Evolutionary conservation across 1,140 invertebrate genomes (phyloP).

Genomic region (Caerostris darwini): DNA sequence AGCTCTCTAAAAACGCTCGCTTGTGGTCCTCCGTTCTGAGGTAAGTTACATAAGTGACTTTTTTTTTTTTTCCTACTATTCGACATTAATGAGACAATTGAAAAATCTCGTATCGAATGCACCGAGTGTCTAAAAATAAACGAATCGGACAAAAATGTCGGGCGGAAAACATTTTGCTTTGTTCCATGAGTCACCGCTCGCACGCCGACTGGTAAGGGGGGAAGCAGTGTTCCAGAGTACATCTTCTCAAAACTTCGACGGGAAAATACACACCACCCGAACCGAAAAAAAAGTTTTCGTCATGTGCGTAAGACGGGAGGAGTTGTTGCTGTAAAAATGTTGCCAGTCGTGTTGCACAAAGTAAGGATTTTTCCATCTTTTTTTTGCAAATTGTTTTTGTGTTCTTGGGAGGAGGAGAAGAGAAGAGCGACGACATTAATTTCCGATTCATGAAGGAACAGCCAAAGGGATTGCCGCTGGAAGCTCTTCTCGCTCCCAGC

Average conservation of each 20-base stretch:
- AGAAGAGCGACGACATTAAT: constrained; percentile 74
- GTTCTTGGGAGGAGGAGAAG: constrained; percentile 10
- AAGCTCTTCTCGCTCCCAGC: constrained; percentile 76
- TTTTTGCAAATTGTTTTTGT: constrained; percentile 29
- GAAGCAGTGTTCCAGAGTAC: constrained; percentile 48
- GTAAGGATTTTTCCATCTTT: not conserved
- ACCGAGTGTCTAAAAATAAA: constrained; percentile 36
- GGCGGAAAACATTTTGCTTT: constrained; percentile 74
- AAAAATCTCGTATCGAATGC: constrained; percentile 29
- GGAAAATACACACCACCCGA: not conserved
- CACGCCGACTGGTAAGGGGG: constrained; percentile 15
- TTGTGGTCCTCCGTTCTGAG: constrained; percentile 67
- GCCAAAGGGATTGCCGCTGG: constrained; percentile 77
- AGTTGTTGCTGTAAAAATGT: constrained; percentile 13
- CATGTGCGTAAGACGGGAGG: constrained; percentile 20
- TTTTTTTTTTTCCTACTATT: constrained; percentile 68
- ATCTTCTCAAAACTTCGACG: constrained; percentile 70
- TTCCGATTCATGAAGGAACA: constrained; percentile 77
- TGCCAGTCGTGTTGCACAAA: constrained; percentile 11
- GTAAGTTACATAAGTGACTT: constrained; percentile 76
- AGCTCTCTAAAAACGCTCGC: constrained; percentile 77
- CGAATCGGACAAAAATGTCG: constrained; percentile 55
- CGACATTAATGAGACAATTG: constrained; percentile 69
- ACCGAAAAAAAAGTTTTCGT: constrained; percentile 64
- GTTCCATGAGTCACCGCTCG: constrained; percentile 75